These are phyloP conservation scores for Hypena proboscidalis DNA, from an alignment of 2,888 invertebrate genomes.

Conservation along the genomic window DNA sequence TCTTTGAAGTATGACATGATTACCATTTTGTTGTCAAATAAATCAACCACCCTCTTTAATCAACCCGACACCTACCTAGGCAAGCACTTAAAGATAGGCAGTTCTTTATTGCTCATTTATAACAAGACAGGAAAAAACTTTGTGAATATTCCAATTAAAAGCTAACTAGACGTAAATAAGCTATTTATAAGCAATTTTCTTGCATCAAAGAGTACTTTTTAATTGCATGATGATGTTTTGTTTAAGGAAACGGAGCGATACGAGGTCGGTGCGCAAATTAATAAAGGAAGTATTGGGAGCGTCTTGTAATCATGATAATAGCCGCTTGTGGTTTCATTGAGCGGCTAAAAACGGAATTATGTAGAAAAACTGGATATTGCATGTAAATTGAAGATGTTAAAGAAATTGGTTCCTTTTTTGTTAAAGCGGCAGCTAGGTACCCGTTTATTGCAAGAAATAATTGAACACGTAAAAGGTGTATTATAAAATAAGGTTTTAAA, in stretches of 20 bases:
- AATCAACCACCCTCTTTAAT: too few species aligned
- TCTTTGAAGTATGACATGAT: too few species aligned
- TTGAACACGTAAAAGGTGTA: too few species aligned
- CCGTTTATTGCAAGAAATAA: too few species aligned
- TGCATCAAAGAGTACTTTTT: conserved; percentile 14
- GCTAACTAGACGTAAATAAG: conserved; percentile 6
- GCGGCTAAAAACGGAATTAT: conserved; percentile 25
- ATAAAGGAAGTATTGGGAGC: conserved; percentile 54
- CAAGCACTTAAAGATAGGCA: too few species aligned
- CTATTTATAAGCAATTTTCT: conserved; percentile 7
- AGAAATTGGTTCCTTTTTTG: background rate
- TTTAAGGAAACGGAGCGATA: conserved; percentile 52
- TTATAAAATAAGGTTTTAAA: too few species aligned
- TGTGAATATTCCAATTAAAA: background rate
- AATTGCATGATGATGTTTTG: conserved; percentile 36
- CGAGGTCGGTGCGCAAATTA: conserved; percentile 48
- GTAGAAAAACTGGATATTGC: conserved; percentile 16
- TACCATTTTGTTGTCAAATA: too few species aligned
- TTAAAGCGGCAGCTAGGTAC: too few species aligned
- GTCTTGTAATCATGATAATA: conserved; percentile 46
- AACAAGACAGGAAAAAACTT: background rate
- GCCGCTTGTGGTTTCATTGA: conserved; percentile 35
- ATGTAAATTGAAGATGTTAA: conserved; percentile 9
- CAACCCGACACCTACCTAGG: too few species aligned
- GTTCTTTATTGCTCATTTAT: background rate